Percentiles rank a stretch among this genome's conserved stretches.
These are phyloP conservation scores for Ameiurus melas DNA, from an alignment of 2,113 vertebrate species.

Conservation along the genomic window DNA sequence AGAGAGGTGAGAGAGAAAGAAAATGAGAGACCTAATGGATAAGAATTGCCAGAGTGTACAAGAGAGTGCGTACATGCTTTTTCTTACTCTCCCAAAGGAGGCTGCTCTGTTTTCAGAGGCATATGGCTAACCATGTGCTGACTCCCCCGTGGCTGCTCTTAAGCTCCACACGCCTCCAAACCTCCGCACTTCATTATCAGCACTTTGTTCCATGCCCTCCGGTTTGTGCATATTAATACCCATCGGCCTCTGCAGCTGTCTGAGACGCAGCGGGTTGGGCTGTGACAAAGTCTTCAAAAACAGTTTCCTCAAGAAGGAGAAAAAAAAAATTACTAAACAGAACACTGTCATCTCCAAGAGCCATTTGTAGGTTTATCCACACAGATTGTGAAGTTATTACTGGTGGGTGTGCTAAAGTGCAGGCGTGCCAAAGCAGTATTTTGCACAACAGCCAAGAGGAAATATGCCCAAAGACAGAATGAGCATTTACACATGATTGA, in stretches of 20 bases:
- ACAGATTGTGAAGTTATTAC: constrained; percentile 45
- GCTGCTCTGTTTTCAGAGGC: constrained; percentile 69
- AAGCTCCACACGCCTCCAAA: constrained; percentile 74
- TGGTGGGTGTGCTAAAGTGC: constrained; percentile 22
- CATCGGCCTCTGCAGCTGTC: constrained; percentile 66
- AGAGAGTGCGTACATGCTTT: constrained; percentile 37
- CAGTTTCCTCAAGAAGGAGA: constrained; percentile 52
- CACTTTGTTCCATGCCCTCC: constrained; percentile 79
- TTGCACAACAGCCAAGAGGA: constrained; percentile 22
- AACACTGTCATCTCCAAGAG: constrained; percentile 44
- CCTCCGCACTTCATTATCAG: constrained; percentile 80
- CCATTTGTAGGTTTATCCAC: constrained; percentile 48
- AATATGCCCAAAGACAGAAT: background rate
- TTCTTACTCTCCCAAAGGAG: constrained; percentile 64
- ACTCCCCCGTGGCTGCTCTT: constrained; percentile 76
- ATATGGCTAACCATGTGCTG: constrained; percentile 82
- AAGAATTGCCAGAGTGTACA: constrained; percentile 29
- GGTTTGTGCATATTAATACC: constrained; percentile 80
- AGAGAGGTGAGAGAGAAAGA: background rate
- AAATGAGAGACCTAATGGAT: background rate
- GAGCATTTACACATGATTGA: constrained; percentile 5
- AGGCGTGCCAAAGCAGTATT: constrained; percentile 29
- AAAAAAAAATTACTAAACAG: constrained; percentile 24
- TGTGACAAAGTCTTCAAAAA: constrained; percentile 58
- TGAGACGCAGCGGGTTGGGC: constrained; percentile 61